These are phyloP conservation scores for Spilogale gracilis DNA, from an alignment of 2,113 vertebrate species.

Conservation along the genomic window DNA sequence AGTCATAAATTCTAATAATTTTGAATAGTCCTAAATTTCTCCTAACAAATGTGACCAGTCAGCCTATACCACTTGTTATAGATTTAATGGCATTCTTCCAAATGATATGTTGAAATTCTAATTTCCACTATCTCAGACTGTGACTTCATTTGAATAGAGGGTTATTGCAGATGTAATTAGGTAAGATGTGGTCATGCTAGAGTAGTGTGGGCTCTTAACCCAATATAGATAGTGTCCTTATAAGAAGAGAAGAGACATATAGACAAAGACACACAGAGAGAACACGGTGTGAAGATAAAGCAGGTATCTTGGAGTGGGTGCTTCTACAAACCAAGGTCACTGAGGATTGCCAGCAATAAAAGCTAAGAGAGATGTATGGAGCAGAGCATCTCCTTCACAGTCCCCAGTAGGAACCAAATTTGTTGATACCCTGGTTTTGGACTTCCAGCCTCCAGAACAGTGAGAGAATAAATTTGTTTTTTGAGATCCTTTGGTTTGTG, in stretches of 20 bases:
- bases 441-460: not conserved
- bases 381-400: not conserved
- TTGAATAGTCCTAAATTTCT: not conserved
- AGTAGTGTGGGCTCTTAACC: not conserved
- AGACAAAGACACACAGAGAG: not conserved
- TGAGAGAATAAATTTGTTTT: not conserved
- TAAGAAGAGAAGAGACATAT: not conserved
- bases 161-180: not conserved
- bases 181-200: not conserved
- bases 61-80: not conserved
- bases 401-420: not conserved
- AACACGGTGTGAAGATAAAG: not conserved
- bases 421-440: not conserved
- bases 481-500: not conserved
- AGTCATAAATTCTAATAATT: not conserved
- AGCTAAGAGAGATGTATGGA: not conserved
- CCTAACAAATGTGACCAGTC: not conserved
- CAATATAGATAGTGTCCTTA: not conserved
- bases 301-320: not conserved
- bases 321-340: not conserved
- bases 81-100: not conserved
- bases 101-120: not conserved
- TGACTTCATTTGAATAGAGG: not conserved
- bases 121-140: not conserved
- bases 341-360: not conserved